A percentile compares a stretch with the other conserved stretches of the same genome.
Evolutionary conservation across 2,797 vertebrate genomes (phyloP).

Genomic region (Syngnathus acus): DNA sequence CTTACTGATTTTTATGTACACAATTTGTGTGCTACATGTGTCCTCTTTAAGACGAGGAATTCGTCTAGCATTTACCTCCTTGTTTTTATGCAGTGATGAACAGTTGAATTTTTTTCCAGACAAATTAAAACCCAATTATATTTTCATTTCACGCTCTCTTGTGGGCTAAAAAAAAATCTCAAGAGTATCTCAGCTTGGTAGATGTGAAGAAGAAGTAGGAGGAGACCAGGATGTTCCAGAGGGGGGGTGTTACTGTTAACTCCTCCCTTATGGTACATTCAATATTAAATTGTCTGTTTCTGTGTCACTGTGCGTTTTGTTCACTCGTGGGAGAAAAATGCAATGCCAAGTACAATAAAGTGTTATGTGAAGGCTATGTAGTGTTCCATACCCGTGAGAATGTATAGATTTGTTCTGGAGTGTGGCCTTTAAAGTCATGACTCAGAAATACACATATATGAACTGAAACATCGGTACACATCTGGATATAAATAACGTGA

Average conservation of each 20-base stretch:
- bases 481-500: no score
- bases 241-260: conserved; percentile 26
- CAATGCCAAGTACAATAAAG: conserved; percentile 29
- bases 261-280: conserved; percentile 21
- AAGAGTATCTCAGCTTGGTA: neutral
- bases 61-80: conserved; percentile 25
- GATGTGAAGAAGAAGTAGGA: conserved; percentile 1
- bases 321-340: conserved; percentile 19
- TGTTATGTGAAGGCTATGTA: conserved; percentile 30
- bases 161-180: conserved; percentile 48
- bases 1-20: conserved; percentile 5
- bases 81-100: conserved; percentile 28
- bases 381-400: conserved; percentile 19
- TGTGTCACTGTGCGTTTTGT: neutral
- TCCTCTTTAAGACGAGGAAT: conserved; percentile 21
- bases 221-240: neutral
- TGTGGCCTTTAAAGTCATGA: conserved; percentile 9
- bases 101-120: conserved; percentile 35
- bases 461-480: conserved; percentile 4
- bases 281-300: conserved; percentile 3
- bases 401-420: conserved; percentile 19
- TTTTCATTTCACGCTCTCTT: conserved; percentile 69
- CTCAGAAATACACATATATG: conserved; percentile 9
- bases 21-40: conserved; percentile 4
- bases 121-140: conserved; percentile 71